Percentiles rank a stretch among this genome's conserved stretches.
These are phyloP conservation scores for Melanargia galathea DNA, from an alignment of 2,888 invertebrate species.

Conservation along the genomic window DNA sequence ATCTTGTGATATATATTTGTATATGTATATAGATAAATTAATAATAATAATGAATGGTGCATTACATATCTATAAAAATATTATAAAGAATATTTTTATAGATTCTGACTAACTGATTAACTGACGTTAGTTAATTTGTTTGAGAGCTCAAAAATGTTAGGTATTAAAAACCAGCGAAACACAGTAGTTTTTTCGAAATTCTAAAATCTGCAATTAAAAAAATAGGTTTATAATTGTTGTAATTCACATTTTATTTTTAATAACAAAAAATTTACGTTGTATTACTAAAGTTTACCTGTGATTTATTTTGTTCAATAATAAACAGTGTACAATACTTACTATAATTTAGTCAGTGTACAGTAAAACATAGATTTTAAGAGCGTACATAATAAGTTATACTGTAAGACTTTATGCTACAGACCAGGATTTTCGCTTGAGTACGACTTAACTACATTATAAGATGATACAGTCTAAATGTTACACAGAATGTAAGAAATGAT, in stretches of 20 bases:
- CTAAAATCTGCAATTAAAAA: too few species aligned
- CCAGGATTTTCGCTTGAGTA: too few species aligned
- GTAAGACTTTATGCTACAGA: too few species aligned
- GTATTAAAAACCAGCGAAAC: neutral
- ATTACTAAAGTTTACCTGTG: too few species aligned
- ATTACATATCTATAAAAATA: slow-evolving; percentile 5
- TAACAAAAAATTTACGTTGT: too few species aligned
- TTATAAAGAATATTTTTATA: neutral
- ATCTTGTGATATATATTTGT: slow-evolving; percentile 38
- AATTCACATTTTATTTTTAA: neutral
- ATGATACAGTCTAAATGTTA: too few species aligned
- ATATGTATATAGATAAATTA: slow-evolving; percentile 10
- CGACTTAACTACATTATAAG: too few species aligned
- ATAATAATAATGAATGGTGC: slow-evolving; percentile 22
- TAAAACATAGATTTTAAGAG: neutral
- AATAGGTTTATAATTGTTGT: too few species aligned
- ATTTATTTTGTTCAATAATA: neutral
- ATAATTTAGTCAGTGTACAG: neutral
- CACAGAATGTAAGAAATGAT: too few species aligned
- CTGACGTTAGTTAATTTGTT: too few species aligned
- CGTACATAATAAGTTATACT: neutral
- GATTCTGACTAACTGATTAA: too few species aligned
- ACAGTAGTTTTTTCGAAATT: neutral
- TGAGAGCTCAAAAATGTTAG: neutral
- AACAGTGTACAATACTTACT: neutral